phyloP scores from a whole-genome alignment of 2,888 invertebrate genomes.

The Laspeyria flexula region DNA sequence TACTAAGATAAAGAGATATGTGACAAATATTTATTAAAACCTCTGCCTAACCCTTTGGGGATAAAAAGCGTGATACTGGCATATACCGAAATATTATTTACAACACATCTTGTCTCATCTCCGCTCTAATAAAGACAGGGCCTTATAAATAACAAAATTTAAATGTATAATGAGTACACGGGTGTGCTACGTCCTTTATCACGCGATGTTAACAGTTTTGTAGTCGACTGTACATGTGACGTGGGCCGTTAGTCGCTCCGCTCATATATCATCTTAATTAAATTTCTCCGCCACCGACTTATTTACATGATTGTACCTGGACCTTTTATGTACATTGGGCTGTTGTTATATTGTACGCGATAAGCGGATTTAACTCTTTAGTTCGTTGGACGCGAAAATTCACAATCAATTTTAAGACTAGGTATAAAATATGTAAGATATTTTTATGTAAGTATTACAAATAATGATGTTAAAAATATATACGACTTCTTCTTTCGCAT shows the following conservation, averaged over 20 bases:
- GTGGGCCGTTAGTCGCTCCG: constrained; percentile 72
- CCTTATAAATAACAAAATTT: background rate
- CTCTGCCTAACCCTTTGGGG: too few species aligned
- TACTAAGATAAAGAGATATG: too few species aligned
- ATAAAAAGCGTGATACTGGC: too few species aligned
- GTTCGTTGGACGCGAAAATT: background rate
- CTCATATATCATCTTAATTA: constrained; percentile 86
- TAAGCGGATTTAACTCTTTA: constrained; percentile 1
- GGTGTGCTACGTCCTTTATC: background rate
- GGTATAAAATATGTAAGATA: too few species aligned
- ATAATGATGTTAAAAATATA: too few species aligned
- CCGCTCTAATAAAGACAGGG: background rate
- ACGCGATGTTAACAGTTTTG: constrained; percentile 37
- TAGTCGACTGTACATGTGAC: constrained; percentile 64
- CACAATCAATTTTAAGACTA: too few species aligned
- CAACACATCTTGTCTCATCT: too few species aligned
- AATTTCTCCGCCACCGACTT: constrained; percentile 78
- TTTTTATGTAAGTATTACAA: too few species aligned
- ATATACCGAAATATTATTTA: too few species aligned
- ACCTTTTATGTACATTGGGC: constrained; percentile 45
- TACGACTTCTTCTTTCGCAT: too few species aligned
- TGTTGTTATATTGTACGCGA: constrained; percentile 24
- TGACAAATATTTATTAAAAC: too few species aligned
- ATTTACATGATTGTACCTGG: constrained; percentile 79
- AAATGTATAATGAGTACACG: background rate